Evolutionary conservation across 2,888 invertebrate genomes (phyloP).

Genomic region (Coenonympha glycerion): DNA sequence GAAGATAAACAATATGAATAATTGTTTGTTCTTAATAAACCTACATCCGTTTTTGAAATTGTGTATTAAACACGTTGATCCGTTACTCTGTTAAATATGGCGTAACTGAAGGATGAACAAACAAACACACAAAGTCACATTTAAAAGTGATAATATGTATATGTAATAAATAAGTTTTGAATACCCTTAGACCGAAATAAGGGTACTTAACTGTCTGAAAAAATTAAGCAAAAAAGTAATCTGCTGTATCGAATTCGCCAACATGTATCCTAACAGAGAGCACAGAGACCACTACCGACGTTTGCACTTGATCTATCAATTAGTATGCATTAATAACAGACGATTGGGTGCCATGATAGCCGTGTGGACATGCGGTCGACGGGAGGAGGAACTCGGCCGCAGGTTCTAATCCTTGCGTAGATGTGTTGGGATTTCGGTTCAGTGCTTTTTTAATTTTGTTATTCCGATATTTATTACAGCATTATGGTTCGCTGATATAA

Average conservation of each 20-base stretch:
- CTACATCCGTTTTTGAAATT: too few species aligned
- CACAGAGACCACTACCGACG: constrained; percentile 22
- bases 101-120: too few species aligned
- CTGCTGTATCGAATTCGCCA: constrained; percentile 18
- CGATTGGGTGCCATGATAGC: constrained; percentile 25
- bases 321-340: constrained; percentile 25
- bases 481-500: too few species aligned
- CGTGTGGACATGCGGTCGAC: constrained; percentile 26
- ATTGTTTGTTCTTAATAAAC: too few species aligned
- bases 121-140: too few species aligned
- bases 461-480: neutral
- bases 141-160: too few species aligned
- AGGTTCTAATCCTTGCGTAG: constrained; percentile 13
- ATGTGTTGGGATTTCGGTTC: neutral
- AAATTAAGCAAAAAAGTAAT: constrained; percentile 12
- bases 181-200: too few species aligned
- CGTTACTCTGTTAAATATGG: too few species aligned
- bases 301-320: constrained; percentile 28
- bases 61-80: too few species aligned
- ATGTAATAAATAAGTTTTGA: too few species aligned
- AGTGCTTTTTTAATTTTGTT: neutral
- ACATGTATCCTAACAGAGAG: constrained; percentile 16
- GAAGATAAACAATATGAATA: too few species aligned
- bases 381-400: constrained; percentile 18
- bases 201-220: constrained; percentile 2